Evolutionary conservation across 2,113 vertebrate genomes (phyloP).

Genomic region (Arothron firmamentum): DNA sequence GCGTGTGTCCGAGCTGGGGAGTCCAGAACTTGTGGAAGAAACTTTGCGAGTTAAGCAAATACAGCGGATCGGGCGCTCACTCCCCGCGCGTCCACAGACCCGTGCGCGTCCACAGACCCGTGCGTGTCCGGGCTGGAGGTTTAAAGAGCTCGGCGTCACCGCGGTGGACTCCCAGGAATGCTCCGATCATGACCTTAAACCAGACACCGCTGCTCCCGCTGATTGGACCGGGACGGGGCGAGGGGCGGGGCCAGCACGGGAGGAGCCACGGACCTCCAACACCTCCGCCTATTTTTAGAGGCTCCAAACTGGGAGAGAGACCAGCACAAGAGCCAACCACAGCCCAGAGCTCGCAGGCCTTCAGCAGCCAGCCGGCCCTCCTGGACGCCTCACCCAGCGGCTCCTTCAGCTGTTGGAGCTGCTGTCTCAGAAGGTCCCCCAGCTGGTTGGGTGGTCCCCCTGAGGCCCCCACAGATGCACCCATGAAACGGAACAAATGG

Average conservation of each 20-base stretch:
- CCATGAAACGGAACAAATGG: too few relatives aligned
- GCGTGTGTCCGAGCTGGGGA: too few relatives aligned
- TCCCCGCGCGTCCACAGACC: background rate
- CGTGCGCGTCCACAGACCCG: too few relatives aligned
- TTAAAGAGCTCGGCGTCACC: conserved; percentile 77
- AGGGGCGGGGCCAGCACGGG: conserved; percentile 22
- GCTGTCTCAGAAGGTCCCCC: too few relatives aligned
- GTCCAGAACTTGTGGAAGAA: too few relatives aligned
- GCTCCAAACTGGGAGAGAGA: conserved; percentile 46
- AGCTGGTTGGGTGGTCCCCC: too few relatives aligned
- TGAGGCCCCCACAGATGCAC: too few relatives aligned
- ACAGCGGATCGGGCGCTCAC: conserved; percentile 4
- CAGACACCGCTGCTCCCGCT: conserved; percentile 55
- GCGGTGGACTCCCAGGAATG: conserved; percentile 81
- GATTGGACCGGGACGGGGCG: conserved; percentile 59
- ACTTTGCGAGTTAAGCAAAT: background rate
- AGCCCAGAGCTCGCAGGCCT: too few relatives aligned
- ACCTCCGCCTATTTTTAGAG: conserved; percentile 77
- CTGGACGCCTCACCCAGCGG: too few relatives aligned
- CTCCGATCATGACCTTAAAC: conserved; percentile 77
- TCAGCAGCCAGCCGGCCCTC: too few relatives aligned
- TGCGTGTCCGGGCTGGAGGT: conserved; percentile 35
- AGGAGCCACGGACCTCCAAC: conserved; percentile 26
- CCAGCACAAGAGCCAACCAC: conserved; percentile 25
- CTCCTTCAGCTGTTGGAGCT: too few relatives aligned